These are phyloP conservation scores for Cyrtodaria siliqua DNA, from an alignment of 2,888 invertebrate species.

Conservation along the genomic window DNA sequence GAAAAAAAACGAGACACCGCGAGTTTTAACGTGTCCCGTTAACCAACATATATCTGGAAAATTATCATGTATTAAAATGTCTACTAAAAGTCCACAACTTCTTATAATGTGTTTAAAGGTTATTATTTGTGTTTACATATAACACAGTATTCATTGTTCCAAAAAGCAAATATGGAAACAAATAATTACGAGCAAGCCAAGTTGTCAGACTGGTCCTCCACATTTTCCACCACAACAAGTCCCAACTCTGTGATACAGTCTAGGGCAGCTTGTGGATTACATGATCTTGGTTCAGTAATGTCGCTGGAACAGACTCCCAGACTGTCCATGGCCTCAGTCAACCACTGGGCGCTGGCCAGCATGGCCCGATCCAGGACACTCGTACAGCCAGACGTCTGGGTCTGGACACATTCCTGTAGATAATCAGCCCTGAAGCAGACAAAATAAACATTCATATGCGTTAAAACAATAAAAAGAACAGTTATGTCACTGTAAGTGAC, in stretches of 20 bases:
- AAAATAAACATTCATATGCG: too few relatives aligned
- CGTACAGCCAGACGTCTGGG: conserved; percentile 31
- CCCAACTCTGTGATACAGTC: conserved; percentile 40
- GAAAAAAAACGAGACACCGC: too few relatives aligned
- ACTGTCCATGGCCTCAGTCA: conserved; percentile 28
- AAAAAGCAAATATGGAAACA: neutral
- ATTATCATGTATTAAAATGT: too few relatives aligned
- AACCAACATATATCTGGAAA: too few relatives aligned
- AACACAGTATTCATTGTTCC: too few relatives aligned
- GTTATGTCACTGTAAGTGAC: too few relatives aligned
- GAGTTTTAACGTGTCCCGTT: too few relatives aligned
- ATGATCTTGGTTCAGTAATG: conserved; percentile 7
- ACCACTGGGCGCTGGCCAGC: conserved; percentile 42
- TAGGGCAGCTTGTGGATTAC: conserved; percentile 39
- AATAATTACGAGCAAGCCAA: conserved; percentile 40
- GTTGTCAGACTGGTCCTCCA: conserved; percentile 12
- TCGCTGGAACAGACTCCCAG: conserved; percentile 31
- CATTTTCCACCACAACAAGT: conserved; percentile 5
- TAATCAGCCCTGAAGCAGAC: conserved; percentile 3
- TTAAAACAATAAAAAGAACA: too few relatives aligned
- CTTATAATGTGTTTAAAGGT: too few relatives aligned
- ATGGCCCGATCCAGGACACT: conserved; percentile 5
- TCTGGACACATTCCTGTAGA: conserved; percentile 27
- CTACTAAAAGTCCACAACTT: too few relatives aligned
- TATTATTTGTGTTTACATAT: too few relatives aligned